Evolutionary conservation across 1,140 invertebrate genomes (phyloP).

Genomic region (Papilio xuthus): DNA sequence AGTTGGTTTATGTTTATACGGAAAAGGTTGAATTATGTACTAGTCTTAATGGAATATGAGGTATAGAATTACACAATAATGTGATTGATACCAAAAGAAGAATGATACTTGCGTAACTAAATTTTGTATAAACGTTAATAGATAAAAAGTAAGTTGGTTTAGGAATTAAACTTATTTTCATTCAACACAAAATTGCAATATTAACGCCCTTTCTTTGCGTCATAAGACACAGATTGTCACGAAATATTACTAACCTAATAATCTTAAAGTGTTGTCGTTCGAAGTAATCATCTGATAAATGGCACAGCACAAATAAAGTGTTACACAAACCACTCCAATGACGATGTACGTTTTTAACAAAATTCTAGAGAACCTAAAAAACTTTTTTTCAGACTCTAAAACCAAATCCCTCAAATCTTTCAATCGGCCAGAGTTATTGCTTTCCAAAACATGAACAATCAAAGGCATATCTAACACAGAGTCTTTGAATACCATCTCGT

Average conservation of each 20-base stretch:
- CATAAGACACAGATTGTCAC: too few species aligned
- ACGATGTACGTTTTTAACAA: constrained; percentile 61
- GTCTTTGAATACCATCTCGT: constrained; percentile 66
- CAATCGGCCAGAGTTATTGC: constrained; percentile 44
- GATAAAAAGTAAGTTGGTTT: too few species aligned
- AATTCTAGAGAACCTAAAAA: constrained; percentile 58
- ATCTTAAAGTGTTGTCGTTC: constrained; percentile 48
- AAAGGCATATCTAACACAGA: constrained; percentile 64
- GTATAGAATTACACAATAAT: too few species aligned
- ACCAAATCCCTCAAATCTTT: constrained; percentile 62
- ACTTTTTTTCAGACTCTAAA: constrained; percentile 57
- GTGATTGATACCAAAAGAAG: too few species aligned
- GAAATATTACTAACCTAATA: constrained; percentile 46
- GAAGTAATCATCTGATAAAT: constrained; percentile 63
- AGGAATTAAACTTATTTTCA: too few species aligned
- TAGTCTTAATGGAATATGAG: too few species aligned
- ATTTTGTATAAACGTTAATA: too few species aligned
- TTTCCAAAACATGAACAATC: constrained; percentile 53
- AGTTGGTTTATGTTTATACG: too few species aligned
- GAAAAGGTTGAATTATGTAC: too few species aligned
- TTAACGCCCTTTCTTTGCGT: too few species aligned
- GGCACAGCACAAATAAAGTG: constrained; percentile 65
- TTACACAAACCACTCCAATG: constrained; percentile 57
- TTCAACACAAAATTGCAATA: too few species aligned
- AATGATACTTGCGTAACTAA: too few species aligned